phyloP scores from a whole-genome alignment of 2,888 invertebrate species.

The Gymnocheta viridis region DNA sequence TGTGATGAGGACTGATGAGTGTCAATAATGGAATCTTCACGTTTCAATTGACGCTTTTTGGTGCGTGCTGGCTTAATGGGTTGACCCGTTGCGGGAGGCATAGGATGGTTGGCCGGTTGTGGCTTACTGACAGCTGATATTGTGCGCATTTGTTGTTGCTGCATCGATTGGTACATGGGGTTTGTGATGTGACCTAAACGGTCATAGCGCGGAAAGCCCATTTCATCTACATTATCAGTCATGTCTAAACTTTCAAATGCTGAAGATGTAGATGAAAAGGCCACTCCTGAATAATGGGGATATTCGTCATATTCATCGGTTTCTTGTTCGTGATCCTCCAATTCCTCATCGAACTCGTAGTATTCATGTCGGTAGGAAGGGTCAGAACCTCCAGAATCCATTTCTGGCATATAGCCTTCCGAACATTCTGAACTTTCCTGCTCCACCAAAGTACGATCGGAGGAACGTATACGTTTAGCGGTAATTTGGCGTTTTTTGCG shows the following conservation, averaged over 20 bases:
- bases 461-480: constrained; percentile 79
- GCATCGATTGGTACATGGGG: constrained; percentile 78
- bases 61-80: constrained; percentile 82
- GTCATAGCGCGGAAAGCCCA: constrained; percentile 86
- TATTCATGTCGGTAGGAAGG: constrained; percentile 83
- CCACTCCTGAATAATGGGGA: constrained; percentile 79
- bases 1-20: constrained; percentile 58
- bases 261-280: constrained; percentile 74
- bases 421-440: constrained; percentile 86
- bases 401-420: constrained; percentile 87
- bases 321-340: constrained; percentile 80
- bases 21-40: constrained; percentile 79
- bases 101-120: constrained; percentile 78
- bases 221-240: constrained; percentile 86
- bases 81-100: constrained; percentile 79
- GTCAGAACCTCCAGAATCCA: constrained; percentile 85
- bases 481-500: constrained; percentile 86
- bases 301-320: constrained; percentile 85
- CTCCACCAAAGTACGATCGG: constrained; percentile 79
- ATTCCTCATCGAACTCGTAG: constrained; percentile 82
- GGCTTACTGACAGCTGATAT: constrained; percentile 70
- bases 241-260: constrained; percentile 85
- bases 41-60: constrained; percentile 80
- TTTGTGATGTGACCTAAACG: constrained; percentile 83
- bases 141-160: constrained; percentile 51